phyloP scores from a whole-genome alignment of 1,140 invertebrate species.

The Heliconius himera region DNA sequence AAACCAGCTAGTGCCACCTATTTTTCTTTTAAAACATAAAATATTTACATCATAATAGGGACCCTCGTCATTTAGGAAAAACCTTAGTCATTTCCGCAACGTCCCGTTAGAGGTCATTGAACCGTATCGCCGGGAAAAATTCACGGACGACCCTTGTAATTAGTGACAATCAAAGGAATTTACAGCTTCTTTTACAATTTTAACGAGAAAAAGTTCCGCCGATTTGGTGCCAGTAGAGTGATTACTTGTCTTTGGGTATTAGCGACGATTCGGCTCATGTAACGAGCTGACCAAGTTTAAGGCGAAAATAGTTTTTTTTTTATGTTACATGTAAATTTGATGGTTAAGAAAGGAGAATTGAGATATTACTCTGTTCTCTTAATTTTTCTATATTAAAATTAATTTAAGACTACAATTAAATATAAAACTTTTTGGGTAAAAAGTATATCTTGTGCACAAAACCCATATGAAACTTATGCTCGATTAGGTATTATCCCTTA shows the following conservation, averaged over 20 bases:
- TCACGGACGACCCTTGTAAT: conserved; percentile 45
- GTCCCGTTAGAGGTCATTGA: conserved; percentile 40
- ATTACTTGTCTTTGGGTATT: conserved; percentile 25
- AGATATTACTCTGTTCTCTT: neutral
- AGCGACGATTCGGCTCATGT: neutral
- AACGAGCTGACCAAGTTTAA: neutral
- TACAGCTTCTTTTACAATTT: conserved; percentile 43
- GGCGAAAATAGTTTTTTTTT: neutral
- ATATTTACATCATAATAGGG: conserved; percentile 32
- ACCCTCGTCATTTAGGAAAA: conserved; percentile 36
- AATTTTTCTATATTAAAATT: too few species aligned
- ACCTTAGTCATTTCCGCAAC: conserved; percentile 39
- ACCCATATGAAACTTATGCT: too few species aligned
- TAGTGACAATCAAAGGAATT: conserved; percentile 47
- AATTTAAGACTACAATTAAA: too few species aligned
- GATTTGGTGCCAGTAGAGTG: conserved; percentile 31
- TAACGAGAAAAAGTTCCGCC: conserved; percentile 44
- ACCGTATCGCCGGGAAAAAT: conserved; percentile 40
- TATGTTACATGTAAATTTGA: too few species aligned
- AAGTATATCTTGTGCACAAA: too few species aligned
- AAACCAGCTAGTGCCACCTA: conserved; percentile 13
- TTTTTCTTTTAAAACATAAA: conserved; percentile 25
- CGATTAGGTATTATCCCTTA: too few species aligned
- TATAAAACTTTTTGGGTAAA: too few species aligned
- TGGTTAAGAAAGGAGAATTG: too few species aligned